phyloP scores from a whole-genome alignment of 2,797 vertebrate species.

The Pyrocephalus nanus region DNA sequence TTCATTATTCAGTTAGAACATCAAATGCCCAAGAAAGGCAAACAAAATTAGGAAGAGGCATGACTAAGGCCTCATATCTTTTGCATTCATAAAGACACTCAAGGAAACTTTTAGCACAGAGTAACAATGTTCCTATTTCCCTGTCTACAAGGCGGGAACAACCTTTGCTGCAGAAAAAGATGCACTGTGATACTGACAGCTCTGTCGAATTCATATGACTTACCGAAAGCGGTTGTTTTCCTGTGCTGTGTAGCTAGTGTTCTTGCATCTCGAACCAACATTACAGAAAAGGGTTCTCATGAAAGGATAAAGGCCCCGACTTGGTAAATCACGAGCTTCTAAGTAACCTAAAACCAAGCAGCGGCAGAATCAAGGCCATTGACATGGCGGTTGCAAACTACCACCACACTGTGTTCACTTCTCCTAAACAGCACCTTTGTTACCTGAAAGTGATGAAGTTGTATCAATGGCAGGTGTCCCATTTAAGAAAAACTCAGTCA shows the following conservation, averaged over 20 bases:
- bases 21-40: background rate
- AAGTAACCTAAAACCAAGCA: slow-evolving; percentile 69
- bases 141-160: background rate
- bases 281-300: slow-evolving; percentile 73
- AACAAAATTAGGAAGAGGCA: background rate
- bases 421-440: background rate
- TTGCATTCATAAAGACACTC: background rate
- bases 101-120: background rate
- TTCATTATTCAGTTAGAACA: background rate
- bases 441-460: background rate
- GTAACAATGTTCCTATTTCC: background rate
- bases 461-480: background rate
- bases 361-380: background rate
- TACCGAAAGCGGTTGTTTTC: slow-evolving; percentile 3
- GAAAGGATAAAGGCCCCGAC: slow-evolving; percentile 69
- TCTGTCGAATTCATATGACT: background rate
- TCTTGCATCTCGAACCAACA: slow-evolving; percentile 68
- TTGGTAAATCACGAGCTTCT: slow-evolving; percentile 75
- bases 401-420: background rate
- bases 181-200: no score
- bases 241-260: background rate
- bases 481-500: background rate
- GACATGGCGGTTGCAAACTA: background rate
- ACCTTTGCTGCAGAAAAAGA: background rate
- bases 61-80: background rate